Percentiles rank a stretch among this genome's conserved stretches.
Conservation (phyloP, 2,113 vertebrate genomes). For the Esox niger region DNA sequence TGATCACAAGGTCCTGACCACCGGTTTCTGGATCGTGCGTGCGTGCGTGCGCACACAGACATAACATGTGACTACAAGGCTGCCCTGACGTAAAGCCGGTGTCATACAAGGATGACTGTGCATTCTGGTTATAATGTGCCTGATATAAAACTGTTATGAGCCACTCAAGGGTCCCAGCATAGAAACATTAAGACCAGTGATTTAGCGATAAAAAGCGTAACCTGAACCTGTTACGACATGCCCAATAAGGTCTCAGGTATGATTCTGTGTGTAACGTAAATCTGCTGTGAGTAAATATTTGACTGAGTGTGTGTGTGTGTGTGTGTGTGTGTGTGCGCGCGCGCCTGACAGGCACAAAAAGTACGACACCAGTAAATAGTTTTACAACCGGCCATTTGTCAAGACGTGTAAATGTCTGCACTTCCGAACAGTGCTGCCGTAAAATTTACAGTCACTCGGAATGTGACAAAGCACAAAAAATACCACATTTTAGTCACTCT, state of each 20-base stretch:
- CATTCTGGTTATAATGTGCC: conserved; percentile 29
- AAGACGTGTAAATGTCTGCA: conserved; percentile 85
- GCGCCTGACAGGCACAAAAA: conserved; percentile 57
- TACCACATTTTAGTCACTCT: conserved; percentile 79
- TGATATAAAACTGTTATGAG: conserved; percentile 52
- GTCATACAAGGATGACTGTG: conserved; percentile 14
- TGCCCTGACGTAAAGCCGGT: conserved; percentile 23
- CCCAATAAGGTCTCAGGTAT: conserved; percentile 47
- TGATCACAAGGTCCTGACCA: no score
- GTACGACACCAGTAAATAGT: conserved; percentile 87
- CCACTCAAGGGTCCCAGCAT: conserved; percentile 44
- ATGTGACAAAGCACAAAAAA: conserved; percentile 92
- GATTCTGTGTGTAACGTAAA: conserved; percentile 70
- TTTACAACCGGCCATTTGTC: conserved; percentile 91
- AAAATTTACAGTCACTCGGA: conserved; percentile 92
- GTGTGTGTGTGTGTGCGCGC: conserved; percentile 35
- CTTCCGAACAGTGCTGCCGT: conserved; percentile 82
- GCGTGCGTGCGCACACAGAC: background rate
- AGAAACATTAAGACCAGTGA: conserved; percentile 53
- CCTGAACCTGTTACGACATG: conserved; percentile 45
- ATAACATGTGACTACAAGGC: no score
- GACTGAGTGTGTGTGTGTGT: conserved; percentile 60
- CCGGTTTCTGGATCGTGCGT: background rate
- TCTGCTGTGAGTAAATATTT: conserved; percentile 82
- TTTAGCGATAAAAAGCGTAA: conserved; percentile 31